Percentiles rank a stretch among this genome's conserved stretches.
Evolutionary conservation across 1,140 invertebrate species (phyloP).

Genomic region (Nomia melanderi): DNA sequence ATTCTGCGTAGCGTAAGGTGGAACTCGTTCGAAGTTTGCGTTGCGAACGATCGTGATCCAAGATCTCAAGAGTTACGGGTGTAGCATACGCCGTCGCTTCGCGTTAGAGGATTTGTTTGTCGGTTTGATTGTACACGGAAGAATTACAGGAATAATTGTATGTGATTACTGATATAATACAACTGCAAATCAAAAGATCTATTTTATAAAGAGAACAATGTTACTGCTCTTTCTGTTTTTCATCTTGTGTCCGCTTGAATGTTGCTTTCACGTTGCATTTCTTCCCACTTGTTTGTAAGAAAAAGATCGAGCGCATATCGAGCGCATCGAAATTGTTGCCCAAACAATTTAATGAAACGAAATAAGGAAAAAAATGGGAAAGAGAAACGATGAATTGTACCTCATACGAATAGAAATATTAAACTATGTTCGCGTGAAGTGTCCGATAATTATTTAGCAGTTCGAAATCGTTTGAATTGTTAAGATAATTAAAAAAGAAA

Average conservation of each 20-base stretch:
- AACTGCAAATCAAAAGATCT: background rate
- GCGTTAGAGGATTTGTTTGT: background rate
- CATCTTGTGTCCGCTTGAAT: background rate
- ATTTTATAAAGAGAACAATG: slow-evolving; percentile 6
- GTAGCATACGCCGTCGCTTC: background rate
- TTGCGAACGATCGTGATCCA: background rate
- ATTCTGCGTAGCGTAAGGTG: background rate
- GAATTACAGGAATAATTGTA: background rate
- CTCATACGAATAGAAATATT: background rate
- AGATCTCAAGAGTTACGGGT: background rate
- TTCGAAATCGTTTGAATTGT: background rate
- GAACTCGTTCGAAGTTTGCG: background rate
- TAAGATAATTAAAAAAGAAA: background rate
- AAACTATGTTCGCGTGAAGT: background rate
- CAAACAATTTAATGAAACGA: background rate
- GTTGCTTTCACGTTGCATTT: background rate
- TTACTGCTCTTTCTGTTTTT: background rate
- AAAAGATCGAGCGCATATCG: too few species aligned
- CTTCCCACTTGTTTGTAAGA: background rate
- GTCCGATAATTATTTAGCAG: background rate
- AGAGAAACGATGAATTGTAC: background rate
- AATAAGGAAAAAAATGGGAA: background rate
- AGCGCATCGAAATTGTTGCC: background rate
- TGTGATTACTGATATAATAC: background rate
- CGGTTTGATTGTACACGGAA: slow-evolving; percentile 4